These are phyloP conservation scores for Sebastes oblongus DNA, from an alignment of 2,797 vertebrate species.

Conservation along the genomic window DNA sequence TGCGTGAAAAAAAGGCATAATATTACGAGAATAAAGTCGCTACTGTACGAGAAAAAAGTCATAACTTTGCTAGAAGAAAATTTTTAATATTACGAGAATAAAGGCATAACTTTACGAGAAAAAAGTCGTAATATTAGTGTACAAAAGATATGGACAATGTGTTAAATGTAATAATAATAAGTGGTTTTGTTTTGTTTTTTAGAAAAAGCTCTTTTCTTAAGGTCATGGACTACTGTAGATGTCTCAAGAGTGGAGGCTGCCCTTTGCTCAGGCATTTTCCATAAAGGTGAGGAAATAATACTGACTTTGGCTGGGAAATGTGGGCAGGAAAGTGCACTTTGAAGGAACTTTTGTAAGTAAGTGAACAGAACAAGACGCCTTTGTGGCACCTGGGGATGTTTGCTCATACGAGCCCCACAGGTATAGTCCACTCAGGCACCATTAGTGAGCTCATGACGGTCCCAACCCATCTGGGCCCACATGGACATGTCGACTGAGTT, in stretches of 20 bases:
- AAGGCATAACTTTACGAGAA: too few relatives aligned
- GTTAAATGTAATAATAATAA: too few relatives aligned
- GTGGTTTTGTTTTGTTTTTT: too few relatives aligned
- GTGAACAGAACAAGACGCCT: neutral
- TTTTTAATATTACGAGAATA: too few relatives aligned
- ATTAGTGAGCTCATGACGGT: neutral
- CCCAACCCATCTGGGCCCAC: neutral
- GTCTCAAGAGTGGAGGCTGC: neutral
- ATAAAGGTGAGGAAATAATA: neutral
- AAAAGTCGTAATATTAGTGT: too few relatives aligned
- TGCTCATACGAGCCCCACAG: neutral
- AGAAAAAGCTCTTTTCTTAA: too few relatives aligned
- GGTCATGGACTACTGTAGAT: neutral
- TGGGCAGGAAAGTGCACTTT: neutral
- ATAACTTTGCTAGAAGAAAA: too few relatives aligned
- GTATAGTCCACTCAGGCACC: neutral
- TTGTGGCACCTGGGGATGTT: neutral
- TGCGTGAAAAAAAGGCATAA: too few relatives aligned
- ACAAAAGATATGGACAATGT: too few relatives aligned
- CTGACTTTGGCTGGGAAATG: neutral
- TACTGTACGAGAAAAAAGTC: too few relatives aligned
- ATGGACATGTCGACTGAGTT: neutral
- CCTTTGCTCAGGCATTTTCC: neutral
- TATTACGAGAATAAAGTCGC: too few relatives aligned
- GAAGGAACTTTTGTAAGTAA: neutral